These are phyloP conservation scores for Lampris incognitus DNA, from an alignment of 2,113 vertebrate genomes.

Conservation along the genomic window DNA sequence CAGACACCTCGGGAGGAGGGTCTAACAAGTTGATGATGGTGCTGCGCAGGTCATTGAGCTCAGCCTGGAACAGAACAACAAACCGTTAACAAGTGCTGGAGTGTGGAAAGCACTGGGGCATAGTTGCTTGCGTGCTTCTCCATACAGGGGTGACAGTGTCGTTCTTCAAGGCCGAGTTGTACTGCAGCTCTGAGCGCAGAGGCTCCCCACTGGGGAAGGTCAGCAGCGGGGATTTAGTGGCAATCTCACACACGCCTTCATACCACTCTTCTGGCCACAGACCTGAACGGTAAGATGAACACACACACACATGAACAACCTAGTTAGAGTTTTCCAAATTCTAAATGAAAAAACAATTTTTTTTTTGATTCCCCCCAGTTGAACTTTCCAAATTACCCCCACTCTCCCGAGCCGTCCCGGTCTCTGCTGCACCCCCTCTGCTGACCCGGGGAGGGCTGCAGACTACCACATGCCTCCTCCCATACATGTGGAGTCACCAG, in stretches of 20 bases:
- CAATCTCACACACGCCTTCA: conserved; percentile 97
- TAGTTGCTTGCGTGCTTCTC: neutral
- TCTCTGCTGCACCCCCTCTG: too few relatives aligned
- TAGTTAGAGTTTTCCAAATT: neutral
- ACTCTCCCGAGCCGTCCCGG: too few relatives aligned
- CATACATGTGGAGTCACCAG: too few relatives aligned
- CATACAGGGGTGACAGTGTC: conserved; percentile 94
- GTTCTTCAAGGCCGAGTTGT: conserved; percentile 98
- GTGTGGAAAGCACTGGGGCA: neutral
- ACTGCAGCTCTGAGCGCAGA: conserved; percentile 96
- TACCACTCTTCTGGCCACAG: conserved; percentile 99
- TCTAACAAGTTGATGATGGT: conserved; percentile 97
- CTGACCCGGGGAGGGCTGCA: too few relatives aligned
- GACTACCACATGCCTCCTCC: too few relatives aligned
- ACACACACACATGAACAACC: neutral
- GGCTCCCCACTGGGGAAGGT: conserved; percentile 98
- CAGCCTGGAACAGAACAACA: conserved; percentile 81
- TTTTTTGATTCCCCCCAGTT: too few relatives aligned
- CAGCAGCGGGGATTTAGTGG: conserved; percentile 95
- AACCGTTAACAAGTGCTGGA: neutral
- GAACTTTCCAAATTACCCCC: too few relatives aligned
- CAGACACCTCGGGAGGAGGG: conserved; percentile 93
- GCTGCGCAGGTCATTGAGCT: conserved; percentile 92
- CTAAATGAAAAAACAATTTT: neutral
- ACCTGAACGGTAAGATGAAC: conserved; percentile 75